Evolutionary conservation across 1,140 invertebrate genomes (phyloP), one percentile per base, ranked within the genome.

Genomic region (Bombus waltoni): DNA sequence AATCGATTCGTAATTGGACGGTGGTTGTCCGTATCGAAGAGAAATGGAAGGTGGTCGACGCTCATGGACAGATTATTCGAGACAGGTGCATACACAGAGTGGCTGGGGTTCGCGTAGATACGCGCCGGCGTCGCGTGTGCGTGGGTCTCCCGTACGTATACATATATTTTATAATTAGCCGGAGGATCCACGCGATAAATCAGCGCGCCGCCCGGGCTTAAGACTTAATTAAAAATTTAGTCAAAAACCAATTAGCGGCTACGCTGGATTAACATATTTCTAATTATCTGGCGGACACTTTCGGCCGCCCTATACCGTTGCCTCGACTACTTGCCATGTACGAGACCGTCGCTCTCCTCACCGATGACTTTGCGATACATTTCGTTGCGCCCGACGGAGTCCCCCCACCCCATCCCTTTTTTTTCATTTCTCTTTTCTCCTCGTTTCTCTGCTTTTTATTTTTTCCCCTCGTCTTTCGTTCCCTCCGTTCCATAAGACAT

Each of bases 161-260:
- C 81, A 74, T 88, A 91, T 91, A 83, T 89, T 93, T 93, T 93
- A 93, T 94, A 94, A 94, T 93, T 93, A 94, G 93, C 86, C 87
- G 82, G 70, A 76, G 81, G 68, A 70, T 75, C 65, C 86, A 74
- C 86, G 90, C 93, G 92, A 93, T 94, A 94, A 94, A 94, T 94
- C 93, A 93, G 91, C 90, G 89, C 87, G 89, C 91, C 91, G 92
- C 91, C 91, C 93, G 89, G 91, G 88, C 90, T 93, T 93, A 94
- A 93, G 93, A 93, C 93, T 94, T 93, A 93, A 94, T 94, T 94
- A 94, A 94, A 93, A 94, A 94, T 94, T 94, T 92, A 94, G 93
- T 93, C 92, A 93, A 93, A 94, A 93, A 94, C 93, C 92, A 93
- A 93, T 93, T 93, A 94, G 93, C 90, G 91, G 83, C 91, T 83